These are phyloP conservation scores for Hipposideros armiger DNA, from an alignment of 2,113 vertebrate species.

Conservation along the genomic window DNA sequence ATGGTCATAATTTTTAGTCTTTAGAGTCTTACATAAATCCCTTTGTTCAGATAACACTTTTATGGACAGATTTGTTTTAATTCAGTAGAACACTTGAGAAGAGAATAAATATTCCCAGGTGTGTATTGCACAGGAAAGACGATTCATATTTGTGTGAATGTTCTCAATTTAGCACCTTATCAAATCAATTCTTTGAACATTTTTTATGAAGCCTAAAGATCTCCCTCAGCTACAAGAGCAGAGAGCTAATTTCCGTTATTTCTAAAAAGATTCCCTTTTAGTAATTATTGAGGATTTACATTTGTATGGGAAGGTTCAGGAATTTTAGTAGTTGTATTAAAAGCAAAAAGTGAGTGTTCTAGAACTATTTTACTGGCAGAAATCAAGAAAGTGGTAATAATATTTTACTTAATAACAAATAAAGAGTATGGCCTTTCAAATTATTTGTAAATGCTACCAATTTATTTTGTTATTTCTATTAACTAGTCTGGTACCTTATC, in stretches of 20 bases:
- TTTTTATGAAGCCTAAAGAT: slow-evolving; percentile 48
- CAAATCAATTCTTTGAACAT: not conserved
- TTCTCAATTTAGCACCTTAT: slow-evolving; percentile 14
- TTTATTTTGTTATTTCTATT: slow-evolving; percentile 29
- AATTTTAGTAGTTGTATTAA: slow-evolving; percentile 44
- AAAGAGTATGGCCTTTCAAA: not conserved
- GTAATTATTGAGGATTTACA: slow-evolving; percentile 33
- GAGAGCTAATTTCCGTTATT: slow-evolving; percentile 43
- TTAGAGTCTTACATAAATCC: not conserved
- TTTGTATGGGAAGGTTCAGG: not conserved
- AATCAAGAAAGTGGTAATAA: slow-evolving; percentile 38
- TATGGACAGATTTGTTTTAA: slow-evolving; percentile 48
- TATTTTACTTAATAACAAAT: not conserved
- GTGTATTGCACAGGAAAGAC: not conserved
- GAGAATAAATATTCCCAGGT: not conserved
- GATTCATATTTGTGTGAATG: not conserved
- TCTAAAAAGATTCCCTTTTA: slow-evolving; percentile 16
- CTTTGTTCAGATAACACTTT: slow-evolving; percentile 31
- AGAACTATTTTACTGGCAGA: slow-evolving; percentile 1
- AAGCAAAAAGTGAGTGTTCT: slow-evolving; percentile 13
- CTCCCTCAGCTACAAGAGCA: slow-evolving; percentile 25
- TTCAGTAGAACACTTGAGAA: slow-evolving; percentile 8
- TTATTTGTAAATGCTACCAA: not conserved
- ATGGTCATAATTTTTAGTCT: not conserved
- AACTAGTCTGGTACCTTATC: not conserved